Percentiles rank a stretch among this genome's conserved stretches.
Evolutionary conservation across 2,797 vertebrate species (phyloP).

Genomic region (Corythornis leucogaster): DNA sequence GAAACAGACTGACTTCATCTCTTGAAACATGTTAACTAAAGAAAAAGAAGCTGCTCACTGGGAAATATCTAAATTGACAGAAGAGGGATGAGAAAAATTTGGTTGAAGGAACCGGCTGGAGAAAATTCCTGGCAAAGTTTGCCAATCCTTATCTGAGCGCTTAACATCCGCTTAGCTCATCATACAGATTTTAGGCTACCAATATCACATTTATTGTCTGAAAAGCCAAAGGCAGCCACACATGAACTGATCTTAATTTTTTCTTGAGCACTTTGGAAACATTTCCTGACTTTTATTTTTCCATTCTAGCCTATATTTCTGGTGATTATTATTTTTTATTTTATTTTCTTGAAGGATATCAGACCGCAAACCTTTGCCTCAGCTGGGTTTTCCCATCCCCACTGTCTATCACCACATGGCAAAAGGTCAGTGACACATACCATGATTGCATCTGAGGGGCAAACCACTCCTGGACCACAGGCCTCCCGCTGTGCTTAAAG

Average conservation of each 20-base stretch:
- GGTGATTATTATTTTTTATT: background rate
- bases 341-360: background rate
- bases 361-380: background rate
- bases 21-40: background rate
- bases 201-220: background rate
- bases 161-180: background rate
- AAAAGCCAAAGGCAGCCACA: background rate
- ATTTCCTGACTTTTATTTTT: background rate
- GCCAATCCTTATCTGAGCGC: background rate
- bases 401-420: fast-evolving
- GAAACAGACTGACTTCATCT: background rate
- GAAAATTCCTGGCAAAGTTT: background rate
- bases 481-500: background rate
- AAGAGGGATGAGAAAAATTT: background rate
- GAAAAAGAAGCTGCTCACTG: background rate
- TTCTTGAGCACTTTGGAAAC: background rate
- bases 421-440: background rate
- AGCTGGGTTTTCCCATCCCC: background rate
- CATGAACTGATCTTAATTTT: background rate
- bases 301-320: background rate
- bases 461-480: background rate
- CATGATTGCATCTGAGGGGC: fast-evolving
- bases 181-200: background rate
- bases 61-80: background rate
- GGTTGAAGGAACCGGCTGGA: background rate